Evolutionary conservation across 2,888 invertebrate genomes (phyloP).

Genomic region (Steinernema hermaphroditum): DNA sequence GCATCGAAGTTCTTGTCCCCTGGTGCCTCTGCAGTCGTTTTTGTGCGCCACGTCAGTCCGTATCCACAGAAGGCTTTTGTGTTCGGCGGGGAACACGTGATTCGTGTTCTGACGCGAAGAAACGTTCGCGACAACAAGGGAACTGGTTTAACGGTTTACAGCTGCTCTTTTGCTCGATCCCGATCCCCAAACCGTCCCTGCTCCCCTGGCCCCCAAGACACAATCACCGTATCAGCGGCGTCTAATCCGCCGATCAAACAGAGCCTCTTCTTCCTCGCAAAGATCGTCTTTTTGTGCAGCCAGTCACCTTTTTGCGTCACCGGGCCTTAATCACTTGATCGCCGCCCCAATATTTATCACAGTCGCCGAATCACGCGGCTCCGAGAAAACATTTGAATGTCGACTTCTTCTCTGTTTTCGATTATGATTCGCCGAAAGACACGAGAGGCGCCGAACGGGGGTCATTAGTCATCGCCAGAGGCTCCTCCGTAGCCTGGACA

Average conservation of each 20-base stretch:
- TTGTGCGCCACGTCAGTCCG: too few relatives aligned
- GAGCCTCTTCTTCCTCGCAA: too few relatives aligned
- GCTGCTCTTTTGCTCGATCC: neutral
- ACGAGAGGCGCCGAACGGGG: neutral
- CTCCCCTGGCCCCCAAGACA: too few relatives aligned
- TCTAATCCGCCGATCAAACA: too few relatives aligned
- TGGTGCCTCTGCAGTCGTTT: too few relatives aligned
- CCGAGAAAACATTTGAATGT: conserved; percentile 10
- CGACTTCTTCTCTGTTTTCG: neutral
- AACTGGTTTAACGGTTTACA: conserved; percentile 10
- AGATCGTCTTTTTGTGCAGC: too few relatives aligned
- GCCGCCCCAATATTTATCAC: neutral
- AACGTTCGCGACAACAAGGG: neutral
- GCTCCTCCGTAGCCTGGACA: too few relatives aligned
- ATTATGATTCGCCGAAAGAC: too few relatives aligned
- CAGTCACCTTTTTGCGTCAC: neutral
- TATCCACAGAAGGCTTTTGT: too few relatives aligned
- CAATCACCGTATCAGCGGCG: too few relatives aligned
- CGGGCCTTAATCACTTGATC: neutral
- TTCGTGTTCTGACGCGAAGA: neutral
- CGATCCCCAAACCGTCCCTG: neutral
- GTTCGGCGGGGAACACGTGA: neutral
- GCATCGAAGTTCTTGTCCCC: too few relatives aligned
- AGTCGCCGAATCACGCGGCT: neutral
- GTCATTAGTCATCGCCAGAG: conserved; percentile 8